These are phyloP conservation scores for Myotis myotis DNA, from an alignment of 2,797 vertebrate genomes.

Conservation along the genomic window DNA sequence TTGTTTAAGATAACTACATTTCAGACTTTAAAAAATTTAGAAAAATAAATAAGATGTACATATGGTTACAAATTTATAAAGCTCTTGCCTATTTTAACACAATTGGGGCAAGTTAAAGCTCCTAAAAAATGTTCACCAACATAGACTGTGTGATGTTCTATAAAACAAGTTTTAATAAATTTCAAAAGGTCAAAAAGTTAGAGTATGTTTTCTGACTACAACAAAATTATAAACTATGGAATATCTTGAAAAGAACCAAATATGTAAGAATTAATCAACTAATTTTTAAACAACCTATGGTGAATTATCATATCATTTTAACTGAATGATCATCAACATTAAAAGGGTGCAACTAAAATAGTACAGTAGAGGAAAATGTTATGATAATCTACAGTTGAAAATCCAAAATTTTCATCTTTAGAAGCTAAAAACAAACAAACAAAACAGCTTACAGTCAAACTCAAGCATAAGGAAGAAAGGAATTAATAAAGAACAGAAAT, in stretches of 20 bases:
- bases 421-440: not conserved
- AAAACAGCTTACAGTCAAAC: not conserved
- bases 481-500: not conserved
- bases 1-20: not conserved
- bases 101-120: not conserved
- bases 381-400: not conserved
- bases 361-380: not conserved
- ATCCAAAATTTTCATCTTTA: not conserved
- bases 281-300: not conserved
- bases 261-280: not conserved
- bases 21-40: not conserved
- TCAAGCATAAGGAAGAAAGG: not conserved
- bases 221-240: not conserved
- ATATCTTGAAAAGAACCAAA: not conserved
- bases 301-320: not conserved
- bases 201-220: not conserved
- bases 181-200: not conserved
- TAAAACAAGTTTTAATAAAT: not conserved
- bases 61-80: not conserved
- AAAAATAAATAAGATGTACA: not conserved
- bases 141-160: not conserved
- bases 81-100: not conserved
- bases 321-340: not conserved
- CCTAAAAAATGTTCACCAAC: not conserved
- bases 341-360: not conserved